These are phyloP conservation scores for Limonius californicus DNA, from an alignment of 1,140 invertebrate species.

Conservation along the genomic window DNA sequence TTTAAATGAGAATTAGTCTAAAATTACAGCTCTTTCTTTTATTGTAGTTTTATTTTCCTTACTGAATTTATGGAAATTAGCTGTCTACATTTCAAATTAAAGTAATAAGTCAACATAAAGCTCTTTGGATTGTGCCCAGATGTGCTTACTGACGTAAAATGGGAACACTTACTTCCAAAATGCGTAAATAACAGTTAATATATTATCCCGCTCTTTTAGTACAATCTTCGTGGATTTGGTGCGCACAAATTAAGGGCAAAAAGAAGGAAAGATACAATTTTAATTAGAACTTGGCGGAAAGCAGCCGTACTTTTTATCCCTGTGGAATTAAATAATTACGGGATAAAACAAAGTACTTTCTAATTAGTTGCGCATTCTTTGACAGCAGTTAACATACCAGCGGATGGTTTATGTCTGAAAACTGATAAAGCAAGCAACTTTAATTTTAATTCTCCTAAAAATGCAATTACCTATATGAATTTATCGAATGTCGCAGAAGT, in stretches of 20 bases:
- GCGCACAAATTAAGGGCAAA: constrained; percentile 5
- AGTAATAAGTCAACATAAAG: constrained; percentile 10
- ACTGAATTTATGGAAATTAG: not conserved
- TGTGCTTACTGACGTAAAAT: constrained; percentile 8
- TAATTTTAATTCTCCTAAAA: too few species aligned
- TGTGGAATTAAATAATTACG: constrained; percentile 16
- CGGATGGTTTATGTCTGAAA: not conserved
- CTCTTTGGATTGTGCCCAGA: constrained; percentile 2
- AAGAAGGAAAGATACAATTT: constrained; percentile 11
- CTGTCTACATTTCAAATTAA: constrained; percentile 10
- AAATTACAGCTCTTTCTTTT: not conserved
- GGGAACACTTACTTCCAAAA: constrained; percentile 3
- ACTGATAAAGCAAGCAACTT: too few species aligned
- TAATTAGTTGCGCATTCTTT: constrained; percentile 17
- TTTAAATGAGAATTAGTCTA: not conserved
- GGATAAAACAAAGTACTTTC: constrained; percentile 17
- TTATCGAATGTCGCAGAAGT: not conserved
- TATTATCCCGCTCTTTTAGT: constrained; percentile 7
- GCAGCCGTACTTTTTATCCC: constrained; percentile 16
- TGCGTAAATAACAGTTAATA: constrained; percentile 14
- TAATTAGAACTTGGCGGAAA: constrained; percentile 17
- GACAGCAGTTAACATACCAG: constrained; percentile 5
- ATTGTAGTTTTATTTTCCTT: not conserved
- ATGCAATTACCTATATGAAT: not conserved
- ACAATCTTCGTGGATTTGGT: constrained; percentile 12